These are phyloP conservation scores for Cheilosia scutellata DNA, from an alignment of 2,888 invertebrate genomes.

Conservation along the genomic window DNA sequence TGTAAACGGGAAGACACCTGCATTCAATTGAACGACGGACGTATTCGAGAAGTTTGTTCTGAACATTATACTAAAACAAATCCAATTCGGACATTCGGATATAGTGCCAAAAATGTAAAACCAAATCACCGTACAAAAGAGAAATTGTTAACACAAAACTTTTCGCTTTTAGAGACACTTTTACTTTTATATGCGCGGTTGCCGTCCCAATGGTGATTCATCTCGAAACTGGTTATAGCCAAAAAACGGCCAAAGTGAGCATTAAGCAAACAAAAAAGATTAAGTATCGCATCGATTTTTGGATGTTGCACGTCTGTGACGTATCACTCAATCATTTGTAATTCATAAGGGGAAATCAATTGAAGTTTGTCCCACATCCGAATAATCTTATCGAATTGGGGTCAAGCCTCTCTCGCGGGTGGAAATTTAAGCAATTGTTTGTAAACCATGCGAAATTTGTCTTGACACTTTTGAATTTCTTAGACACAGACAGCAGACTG, in stretches of 20 bases:
- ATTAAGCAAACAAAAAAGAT: neutral
- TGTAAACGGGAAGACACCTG: conserved; percentile 58
- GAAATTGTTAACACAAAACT: conserved; percentile 35
- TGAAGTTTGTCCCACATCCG: conserved; percentile 50
- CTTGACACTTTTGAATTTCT: neutral
- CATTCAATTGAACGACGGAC: conserved; percentile 10
- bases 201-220: conserved; percentile 32
- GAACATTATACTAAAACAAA: neutral
- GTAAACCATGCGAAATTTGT: neutral
- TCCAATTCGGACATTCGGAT: conserved; percentile 11
- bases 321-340: conserved; percentile 1
- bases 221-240: conserved; percentile 31
- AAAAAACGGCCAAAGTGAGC: conserved; percentile 6
- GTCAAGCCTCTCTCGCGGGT: conserved; percentile 22
- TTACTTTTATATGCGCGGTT: conserved; percentile 43
- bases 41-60: conserved; percentile 36
- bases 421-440: conserved; percentile 8
- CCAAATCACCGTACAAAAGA: conserved; percentile 41
- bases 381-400: conserved; percentile 7
- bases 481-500: neutral
- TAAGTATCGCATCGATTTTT: neutral
- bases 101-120: conserved; percentile 14
- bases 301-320: neutral
- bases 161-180: conserved; percentile 30
- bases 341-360: conserved; percentile 42